Evolutionary conservation across 2,113 vertebrate species (phyloP), one percentile per base, ranked within the genome.

Genomic region (Ovibos moschatus): DNA sequence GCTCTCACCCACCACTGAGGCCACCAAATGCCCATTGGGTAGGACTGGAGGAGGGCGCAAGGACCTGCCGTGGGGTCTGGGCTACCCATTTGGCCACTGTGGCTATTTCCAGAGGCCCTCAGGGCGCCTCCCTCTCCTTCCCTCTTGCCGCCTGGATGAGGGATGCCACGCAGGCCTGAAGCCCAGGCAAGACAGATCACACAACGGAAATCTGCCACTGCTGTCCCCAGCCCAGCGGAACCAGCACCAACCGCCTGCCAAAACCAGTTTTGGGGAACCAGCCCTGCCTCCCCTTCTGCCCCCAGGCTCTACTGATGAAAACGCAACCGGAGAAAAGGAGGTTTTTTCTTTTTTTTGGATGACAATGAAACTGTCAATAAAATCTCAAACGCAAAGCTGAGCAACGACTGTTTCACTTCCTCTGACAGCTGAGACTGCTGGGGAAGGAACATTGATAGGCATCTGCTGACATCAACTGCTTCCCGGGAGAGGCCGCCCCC

Each of bases 331-430:
- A 85, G 92, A 84, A 84, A 81, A 97, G 83, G 51, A 93, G 93
- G 43, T 51, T 53, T 92, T n/a, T 71, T 15, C 55, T 21, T 11
- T 10, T 71, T 95, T 62, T 82, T 16, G 62, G 89, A 57, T 76
- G 91, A 97, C 97, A 97, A 83, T 78, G 95, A 95, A 95, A 57
- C 96, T 98, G 97, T 89, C 97, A 97, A 94, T 96, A 95, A 87
- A 87, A 85, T 96, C 87, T 58, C 47, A 40, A 91, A 79, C 0
- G 9, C 89, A 4, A 84, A 83, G 89, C 60, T 51, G 47, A 83
- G 93, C 95, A 79, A n/a, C 25, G 89, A 94, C 96, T 85, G 30
- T 74, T 76, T 94, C 94, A 79, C 88, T 83, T 64, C 30, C 83
- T 67, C 95, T 97, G 97, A 95, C 97, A 95, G 97, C 43, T 89